A percentile compares a stretch with the other conserved stretches of the same genome.
Evolutionary conservation across 2,797 vertebrate species (phyloP).

Genomic region (Sitta carolinensis): DNA sequence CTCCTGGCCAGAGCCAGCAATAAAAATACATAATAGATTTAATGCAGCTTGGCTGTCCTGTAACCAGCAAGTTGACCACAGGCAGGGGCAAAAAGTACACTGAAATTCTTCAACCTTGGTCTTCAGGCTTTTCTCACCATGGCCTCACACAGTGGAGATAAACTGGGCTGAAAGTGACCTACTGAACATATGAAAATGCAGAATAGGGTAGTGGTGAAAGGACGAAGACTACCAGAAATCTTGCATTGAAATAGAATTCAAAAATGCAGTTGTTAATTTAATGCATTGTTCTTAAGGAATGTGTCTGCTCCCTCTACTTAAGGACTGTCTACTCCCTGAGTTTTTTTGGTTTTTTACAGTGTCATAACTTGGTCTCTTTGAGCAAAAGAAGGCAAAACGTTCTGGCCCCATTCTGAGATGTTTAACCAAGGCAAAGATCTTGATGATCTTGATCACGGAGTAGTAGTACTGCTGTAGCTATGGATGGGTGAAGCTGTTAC

Average conservation of each 20-base stretch:
- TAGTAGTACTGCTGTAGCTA: neutral
- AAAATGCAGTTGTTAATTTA: neutral
- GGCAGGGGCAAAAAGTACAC: neutral
- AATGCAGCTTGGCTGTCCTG: neutral
- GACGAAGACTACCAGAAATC: neutral
- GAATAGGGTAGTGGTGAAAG: neutral
- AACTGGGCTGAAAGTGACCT: neutral
- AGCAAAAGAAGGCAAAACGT: neutral
- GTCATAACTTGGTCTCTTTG: neutral
- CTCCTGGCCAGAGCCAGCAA: neutral
- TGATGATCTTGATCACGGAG: neutral
- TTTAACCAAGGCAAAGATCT: neutral
- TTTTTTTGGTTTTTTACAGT: neutral
- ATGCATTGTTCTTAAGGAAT: neutral
- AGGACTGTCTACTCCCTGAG: accelerated
- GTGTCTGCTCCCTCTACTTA: too few species aligned
- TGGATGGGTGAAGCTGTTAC: neutral
- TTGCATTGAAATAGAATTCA: neutral
- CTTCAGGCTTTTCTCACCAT: neutral
- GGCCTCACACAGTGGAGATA: neutral
- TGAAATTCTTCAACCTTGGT: neutral
- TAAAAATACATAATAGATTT: neutral
- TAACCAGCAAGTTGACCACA: neutral
- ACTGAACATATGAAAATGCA: neutral
- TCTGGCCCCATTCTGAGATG: neutral